Evolutionary conservation across 2,888 invertebrate genomes (phyloP).

Genomic region (Drosophila macrospina): DNA sequence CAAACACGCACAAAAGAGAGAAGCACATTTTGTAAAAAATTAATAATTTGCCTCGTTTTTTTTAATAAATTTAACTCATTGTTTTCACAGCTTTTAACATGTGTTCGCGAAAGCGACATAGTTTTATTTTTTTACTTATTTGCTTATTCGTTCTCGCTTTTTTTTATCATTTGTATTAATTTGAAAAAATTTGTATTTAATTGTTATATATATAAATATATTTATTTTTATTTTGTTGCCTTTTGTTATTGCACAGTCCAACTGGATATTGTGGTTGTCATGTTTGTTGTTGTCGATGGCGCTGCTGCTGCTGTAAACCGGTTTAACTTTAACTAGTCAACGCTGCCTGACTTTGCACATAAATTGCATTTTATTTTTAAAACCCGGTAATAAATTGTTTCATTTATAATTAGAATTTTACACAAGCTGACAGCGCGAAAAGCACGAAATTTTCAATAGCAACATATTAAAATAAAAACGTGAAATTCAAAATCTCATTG

Average conservation of each 20-base stretch:
- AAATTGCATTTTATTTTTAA: slow-evolving; percentile 77
- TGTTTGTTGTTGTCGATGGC: slow-evolving; percentile 30
- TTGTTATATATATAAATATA: slow-evolving; percentile 2
- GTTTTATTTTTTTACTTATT: slow-evolving; percentile 8
- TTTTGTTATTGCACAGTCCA: slow-evolving; percentile 35
- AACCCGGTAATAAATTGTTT: slow-evolving; percentile 80
- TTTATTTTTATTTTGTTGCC: slow-evolving; percentile 21
- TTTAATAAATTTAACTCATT: slow-evolving; percentile 28
- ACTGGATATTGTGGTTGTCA: slow-evolving; percentile 27
- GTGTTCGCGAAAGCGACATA: slow-evolving; percentile 39
- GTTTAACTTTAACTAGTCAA: slow-evolving; percentile 58
- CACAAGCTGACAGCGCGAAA: slow-evolving; percentile 61
- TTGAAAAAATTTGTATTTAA: slow-evolving; percentile 14
- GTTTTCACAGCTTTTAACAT: slow-evolving; percentile 65
- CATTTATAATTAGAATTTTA: slow-evolving; percentile 80
- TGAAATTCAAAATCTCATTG: slow-evolving; percentile 33
- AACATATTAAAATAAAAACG: slow-evolving; percentile 17
- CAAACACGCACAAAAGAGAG: slow-evolving; percentile 4
- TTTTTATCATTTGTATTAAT: neutral
- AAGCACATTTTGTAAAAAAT: slow-evolving; percentile 16
- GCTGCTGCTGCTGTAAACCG: slow-evolving; percentile 54
- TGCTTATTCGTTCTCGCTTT: neutral
- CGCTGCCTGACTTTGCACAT: slow-evolving; percentile 56
- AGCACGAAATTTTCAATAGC: slow-evolving; percentile 27
- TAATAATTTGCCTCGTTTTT: slow-evolving; percentile 18